Conservation (phyloP, 2,888 invertebrate genomes). For the Perizoma affinitatum region DNA sequence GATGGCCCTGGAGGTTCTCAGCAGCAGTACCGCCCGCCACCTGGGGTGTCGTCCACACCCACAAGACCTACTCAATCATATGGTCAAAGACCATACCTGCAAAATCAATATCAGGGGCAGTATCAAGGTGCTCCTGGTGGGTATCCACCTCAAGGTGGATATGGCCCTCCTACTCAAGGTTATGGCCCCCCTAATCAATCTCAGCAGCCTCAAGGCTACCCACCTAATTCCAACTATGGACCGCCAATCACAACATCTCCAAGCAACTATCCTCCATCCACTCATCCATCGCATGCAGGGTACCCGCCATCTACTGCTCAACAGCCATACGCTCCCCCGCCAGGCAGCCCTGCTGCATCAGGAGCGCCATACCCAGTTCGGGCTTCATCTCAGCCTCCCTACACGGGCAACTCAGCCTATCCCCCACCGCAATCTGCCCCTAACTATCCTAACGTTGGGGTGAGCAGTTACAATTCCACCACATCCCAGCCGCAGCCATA, state of each 20-base stretch:
- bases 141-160: slow-evolving; percentile 87
- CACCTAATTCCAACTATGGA: slow-evolving; percentile 86
- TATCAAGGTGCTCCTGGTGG: slow-evolving; percentile 83
- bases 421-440: slow-evolving; percentile 74
- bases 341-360: slow-evolving; percentile 72
- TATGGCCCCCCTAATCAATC: slow-evolving; percentile 86
- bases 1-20: slow-evolving; percentile 73
- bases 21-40: slow-evolving; percentile 77
- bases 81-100: slow-evolving; percentile 87
- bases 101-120: slow-evolving; percentile 86
- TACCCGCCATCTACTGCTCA: slow-evolving; percentile 76
- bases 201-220: slow-evolving; percentile 87
- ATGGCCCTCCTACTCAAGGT: slow-evolving; percentile 87
- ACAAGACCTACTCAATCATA: slow-evolving; percentile 87
- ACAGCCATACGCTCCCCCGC: slow-evolving; percentile 79
- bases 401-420: slow-evolving; percentile 76
- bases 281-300: slow-evolving; percentile 70
- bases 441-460: slow-evolving; percentile 78
- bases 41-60: slow-evolving; percentile 79
- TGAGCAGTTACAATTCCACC: slow-evolving; percentile 77
- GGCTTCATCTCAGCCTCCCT: slow-evolving; percentile 71
- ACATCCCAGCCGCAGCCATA: slow-evolving; percentile 77
- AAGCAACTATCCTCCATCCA: slow-evolving; percentile 83
- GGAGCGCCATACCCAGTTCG: slow-evolving; percentile 76
- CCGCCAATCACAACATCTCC: slow-evolving; percentile 85